phyloP scores from a whole-genome alignment of 2,888 invertebrate genomes.

The Cremastinae sp. region DNA sequence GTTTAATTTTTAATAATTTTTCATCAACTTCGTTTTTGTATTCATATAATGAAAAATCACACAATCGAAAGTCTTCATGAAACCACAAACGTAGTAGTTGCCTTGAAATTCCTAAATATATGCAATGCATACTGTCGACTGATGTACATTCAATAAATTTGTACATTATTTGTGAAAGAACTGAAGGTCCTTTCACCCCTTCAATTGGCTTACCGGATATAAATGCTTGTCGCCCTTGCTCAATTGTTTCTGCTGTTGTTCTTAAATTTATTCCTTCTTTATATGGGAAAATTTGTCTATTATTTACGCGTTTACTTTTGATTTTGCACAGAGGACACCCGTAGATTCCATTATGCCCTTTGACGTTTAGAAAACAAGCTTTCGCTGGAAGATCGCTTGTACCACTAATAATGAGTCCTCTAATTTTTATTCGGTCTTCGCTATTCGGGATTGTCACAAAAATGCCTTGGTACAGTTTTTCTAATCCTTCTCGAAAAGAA shows the following conservation, averaged over 20 bases:
- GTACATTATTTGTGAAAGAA: constrained; percentile 25
- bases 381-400: constrained; percentile 48
- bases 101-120: constrained; percentile 55
- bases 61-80: constrained; percentile 1
- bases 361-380: constrained; percentile 43
- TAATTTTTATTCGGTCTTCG: background rate
- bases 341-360: constrained; percentile 27
- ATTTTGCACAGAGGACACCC: constrained; percentile 41
- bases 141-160: constrained; percentile 53
- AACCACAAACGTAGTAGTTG: constrained; percentile 54
- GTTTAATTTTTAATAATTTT: constrained; percentile 41
- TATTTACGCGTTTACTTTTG: background rate
- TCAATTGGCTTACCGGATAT: background rate
- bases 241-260: constrained; percentile 11
- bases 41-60: constrained; percentile 43
- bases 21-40: constrained; percentile 46
- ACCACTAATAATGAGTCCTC: constrained; percentile 19
- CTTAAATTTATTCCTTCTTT: background rate
- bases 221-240: background rate
- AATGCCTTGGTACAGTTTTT: constrained; percentile 7
- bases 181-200: constrained; percentile 59
- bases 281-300: background rate
- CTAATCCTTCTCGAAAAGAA: background rate
- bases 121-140: constrained; percentile 60
- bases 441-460: background rate